Base-by-base conservation (phyloP, 2,888 invertebrate species). In the Keiferia lycopersicella region DNA sequence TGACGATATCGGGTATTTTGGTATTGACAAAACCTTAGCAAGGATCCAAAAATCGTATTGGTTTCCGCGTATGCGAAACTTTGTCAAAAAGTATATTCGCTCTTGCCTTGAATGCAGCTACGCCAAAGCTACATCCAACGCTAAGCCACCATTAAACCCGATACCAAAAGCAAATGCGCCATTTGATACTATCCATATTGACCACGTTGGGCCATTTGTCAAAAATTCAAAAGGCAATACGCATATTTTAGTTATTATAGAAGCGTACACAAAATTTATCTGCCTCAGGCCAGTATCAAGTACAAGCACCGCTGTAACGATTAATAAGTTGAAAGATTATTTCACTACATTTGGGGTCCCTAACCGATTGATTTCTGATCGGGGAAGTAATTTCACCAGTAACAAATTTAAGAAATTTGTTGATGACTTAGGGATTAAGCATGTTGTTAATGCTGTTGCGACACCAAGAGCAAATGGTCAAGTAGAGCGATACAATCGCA, bases 361-460 rank as follows among this genome's bases (percentile, higher is more conserved):
- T 41, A 18, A 51, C 20, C 20, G 62, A 10, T 3, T 63, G n/a
- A 63, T 63, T 14, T 26, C 56, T 11, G 62, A 63, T 30, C 18
- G 62, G 20, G 62, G 84, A n/a, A 75, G 78, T 14, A 71, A 73
- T 8, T 86, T 81, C 63, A 86, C 83, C 0, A 76, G 80, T 0
- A 68, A 72, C 12, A 48, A 61, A 2, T 87, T 87, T 64, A 65
- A 72, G 58, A 65, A 68, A 4, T 71, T 69, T 65, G 84, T 81
- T 63, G 56, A 67, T 3, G 71, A 77, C 16, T 70, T 76, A 12
- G 69, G 68, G 0, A 67, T 73, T 11, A 71, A 68, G 60, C 71
- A 72, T 63, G 41, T 71, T 12, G 26, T 69, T 18, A 79, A 84
- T 50, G 70, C 71, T 11, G 70, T 73, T 11, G 64, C 71, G 1